Conservation (phyloP, 1,140 invertebrate species). For the Camponotus floridanus region DNA sequence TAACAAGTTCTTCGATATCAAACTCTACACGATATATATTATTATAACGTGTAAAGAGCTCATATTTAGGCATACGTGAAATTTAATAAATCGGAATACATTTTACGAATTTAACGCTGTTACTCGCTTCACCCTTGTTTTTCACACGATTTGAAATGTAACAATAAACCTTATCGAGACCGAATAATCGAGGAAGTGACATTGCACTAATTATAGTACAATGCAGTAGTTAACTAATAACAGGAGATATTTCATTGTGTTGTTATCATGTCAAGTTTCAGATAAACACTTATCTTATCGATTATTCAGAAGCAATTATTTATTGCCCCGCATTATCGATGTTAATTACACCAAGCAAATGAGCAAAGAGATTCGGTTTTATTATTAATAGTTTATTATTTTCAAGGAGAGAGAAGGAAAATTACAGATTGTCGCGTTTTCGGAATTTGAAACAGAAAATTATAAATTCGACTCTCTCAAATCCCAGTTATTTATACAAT, state of each 20-base stretch:
- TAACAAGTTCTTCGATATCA: slow-evolving; percentile 84
- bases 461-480: too few species aligned
- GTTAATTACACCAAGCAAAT: too few species aligned
- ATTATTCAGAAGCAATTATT: background rate
- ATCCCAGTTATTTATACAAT: too few species aligned
- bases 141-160: background rate
- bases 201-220: background rate
- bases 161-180: background rate
- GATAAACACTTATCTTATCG: slow-evolving; percentile 12
- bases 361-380: background rate
- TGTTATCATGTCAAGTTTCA: background rate
- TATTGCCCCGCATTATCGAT: background rate
- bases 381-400: background rate
- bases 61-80: slow-evolving; percentile 86
- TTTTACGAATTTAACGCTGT: slow-evolving; percentile 84
- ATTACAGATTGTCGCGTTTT: too few species aligned
- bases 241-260: background rate
- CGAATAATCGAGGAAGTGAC: background rate
- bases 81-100: slow-evolving; percentile 86
- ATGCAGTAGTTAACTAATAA: too few species aligned
- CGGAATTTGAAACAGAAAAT: too few species aligned
- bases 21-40: slow-evolving; percentile 81
- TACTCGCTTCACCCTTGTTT: background rate
- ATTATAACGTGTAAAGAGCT: slow-evolving; percentile 85
- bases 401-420: too few species aligned